A percentile compares a stretch with the other conserved stretches of the same genome.
Evolutionary conservation across 2,797 vertebrate genomes (phyloP).

Genomic region (Morus bassanus): DNA sequence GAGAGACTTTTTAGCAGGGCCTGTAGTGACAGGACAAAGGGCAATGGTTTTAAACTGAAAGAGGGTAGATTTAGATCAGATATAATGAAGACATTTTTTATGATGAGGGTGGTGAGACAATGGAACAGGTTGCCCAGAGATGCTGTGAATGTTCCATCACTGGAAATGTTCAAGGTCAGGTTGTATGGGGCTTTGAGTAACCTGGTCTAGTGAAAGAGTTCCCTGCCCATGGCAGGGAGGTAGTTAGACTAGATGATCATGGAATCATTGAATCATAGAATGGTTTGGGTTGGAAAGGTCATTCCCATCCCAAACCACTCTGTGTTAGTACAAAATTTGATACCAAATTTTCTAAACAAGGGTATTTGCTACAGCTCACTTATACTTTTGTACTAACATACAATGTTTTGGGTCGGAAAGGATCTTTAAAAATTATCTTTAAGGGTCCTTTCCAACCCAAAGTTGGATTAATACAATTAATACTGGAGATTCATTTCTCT

Average conservation of each 20-base stretch:
- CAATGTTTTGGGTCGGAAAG: background rate
- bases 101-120: background rate
- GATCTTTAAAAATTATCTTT: background rate
- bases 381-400: background rate
- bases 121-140: no score
- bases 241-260: background rate
- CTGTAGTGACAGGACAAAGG: background rate
- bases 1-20: background rate
- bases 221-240: no score
- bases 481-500: background rate
- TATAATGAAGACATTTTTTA: background rate
- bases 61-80: background rate
- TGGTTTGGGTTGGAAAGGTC: background rate
- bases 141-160: accelerated
- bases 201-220: background rate
- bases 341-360: background rate
- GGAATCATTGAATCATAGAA: background rate
- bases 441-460: background rate
- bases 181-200: background rate
- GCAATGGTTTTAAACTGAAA: background rate
- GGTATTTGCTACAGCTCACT: background rate
- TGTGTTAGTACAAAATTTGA: background rate
- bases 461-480: background rate
- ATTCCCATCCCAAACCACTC: background rate
- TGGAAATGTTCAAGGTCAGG: background rate